These are phyloP conservation scores for Venustaconcha ellipsiformis DNA, from an alignment of 1,140 invertebrate genomes.

Conservation along the genomic window DNA sequence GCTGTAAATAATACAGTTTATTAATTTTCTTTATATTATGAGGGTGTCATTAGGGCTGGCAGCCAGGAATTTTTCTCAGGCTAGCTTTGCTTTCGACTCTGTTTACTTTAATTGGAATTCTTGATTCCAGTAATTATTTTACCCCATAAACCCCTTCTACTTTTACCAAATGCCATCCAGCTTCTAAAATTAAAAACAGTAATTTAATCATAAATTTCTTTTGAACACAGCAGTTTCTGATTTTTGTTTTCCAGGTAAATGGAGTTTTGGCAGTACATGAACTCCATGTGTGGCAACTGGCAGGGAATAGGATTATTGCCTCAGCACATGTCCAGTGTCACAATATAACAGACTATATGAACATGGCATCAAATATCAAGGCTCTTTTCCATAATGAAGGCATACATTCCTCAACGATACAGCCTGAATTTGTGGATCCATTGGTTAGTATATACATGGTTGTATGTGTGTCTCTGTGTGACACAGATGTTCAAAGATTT, in stretches of 20 bases:
- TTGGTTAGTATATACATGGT: neutral
- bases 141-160: too few relatives aligned
- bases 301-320: slow-evolving; percentile 73
- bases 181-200: too few relatives aligned
- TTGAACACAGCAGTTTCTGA: too few relatives aligned
- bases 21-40: too few relatives aligned
- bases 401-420: slow-evolving; percentile 75
- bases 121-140: too few relatives aligned
- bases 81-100: too few relatives aligned
- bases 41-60: too few relatives aligned
- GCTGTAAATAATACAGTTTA: too few relatives aligned
- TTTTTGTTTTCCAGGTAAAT: slow-evolving; percentile 66
- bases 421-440: slow-evolving; percentile 72
- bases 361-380: slow-evolving; percentile 70
- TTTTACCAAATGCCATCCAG: too few relatives aligned
- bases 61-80: too few relatives aligned
- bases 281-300: slow-evolving; percentile 75
- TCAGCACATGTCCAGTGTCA: slow-evolving; percentile 73
- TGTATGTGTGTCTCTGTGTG: neutral
- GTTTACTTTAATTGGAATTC: too few relatives aligned
- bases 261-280: slow-evolving; percentile 74
- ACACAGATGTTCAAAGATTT: neutral
- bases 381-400: slow-evolving; percentile 73
- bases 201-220: too few relatives aligned
- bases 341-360: slow-evolving; percentile 72